Conservation (phyloP, 2,113 vertebrate species). For the Hippolais icterina region DNA sequence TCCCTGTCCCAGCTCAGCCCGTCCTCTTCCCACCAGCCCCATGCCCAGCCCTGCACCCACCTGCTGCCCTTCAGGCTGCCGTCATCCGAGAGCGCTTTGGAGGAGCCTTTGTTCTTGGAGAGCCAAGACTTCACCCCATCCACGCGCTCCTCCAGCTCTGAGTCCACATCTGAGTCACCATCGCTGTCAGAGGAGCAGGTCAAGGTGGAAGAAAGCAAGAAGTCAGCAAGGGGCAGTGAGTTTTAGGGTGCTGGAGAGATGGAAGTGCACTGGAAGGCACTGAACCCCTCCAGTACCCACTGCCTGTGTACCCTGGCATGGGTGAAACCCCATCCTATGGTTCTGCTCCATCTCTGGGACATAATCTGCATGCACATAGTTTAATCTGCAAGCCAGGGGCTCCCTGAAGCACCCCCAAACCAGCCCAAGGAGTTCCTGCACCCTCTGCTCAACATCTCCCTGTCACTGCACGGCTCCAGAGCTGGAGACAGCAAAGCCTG, state of each 20-base stretch:
- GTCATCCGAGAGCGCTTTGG: conserved; percentile 91
- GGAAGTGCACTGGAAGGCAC: not conserved
- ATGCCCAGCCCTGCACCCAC: conserved; percentile 68
- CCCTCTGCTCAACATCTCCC: not conserved
- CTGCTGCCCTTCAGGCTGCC: conserved; percentile 94
- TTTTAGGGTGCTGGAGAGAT: not conserved
- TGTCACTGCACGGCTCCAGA: not conserved
- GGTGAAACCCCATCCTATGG: not conserved
- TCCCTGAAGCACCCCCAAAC: not conserved
- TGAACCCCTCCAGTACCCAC: not conserved
- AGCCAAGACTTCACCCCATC: conserved; percentile 97
- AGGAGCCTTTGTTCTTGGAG: conserved; percentile 82
- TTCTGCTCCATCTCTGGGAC: not conserved
- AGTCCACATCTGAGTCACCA: conserved; percentile 90
- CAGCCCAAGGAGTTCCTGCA: not conserved
- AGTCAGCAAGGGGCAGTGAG: not conserved
- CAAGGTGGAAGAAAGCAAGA: not conserved
- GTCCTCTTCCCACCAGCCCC: accelerated
- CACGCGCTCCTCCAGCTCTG: conserved; percentile 89
- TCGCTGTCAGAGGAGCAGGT: conserved; percentile 73
- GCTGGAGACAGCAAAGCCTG: not conserved
- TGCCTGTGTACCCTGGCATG: not conserved
- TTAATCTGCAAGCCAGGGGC: not conserved
- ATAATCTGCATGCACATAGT: not conserved
- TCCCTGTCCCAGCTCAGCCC: not conserved